A percentile compares a stretch with the other conserved stretches of the same genome.
These are phyloP conservation scores for Pristionchus entomophagus DNA, from an alignment of 2,888 invertebrate species.

Conservation along the genomic window DNA sequence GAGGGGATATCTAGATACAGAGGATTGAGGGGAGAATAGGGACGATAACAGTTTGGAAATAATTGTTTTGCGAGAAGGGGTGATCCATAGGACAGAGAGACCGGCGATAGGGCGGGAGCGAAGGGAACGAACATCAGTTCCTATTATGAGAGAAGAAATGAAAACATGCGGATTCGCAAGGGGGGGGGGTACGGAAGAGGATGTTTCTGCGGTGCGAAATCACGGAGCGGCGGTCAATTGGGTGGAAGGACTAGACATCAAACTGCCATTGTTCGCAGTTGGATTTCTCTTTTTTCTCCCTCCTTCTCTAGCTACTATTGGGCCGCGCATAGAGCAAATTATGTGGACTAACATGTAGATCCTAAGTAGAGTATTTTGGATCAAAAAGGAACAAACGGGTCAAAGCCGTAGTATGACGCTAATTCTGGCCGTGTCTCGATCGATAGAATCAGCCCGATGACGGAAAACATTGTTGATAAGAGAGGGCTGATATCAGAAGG, in stretches of 20 bases:
- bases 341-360: background rate
- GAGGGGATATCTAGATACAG: background rate
- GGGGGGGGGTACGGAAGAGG: no score
- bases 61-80: background rate
- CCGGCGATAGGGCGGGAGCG: background rate
- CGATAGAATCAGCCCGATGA: background rate
- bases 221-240: background rate
- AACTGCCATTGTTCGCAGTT: constrained; percentile 6
- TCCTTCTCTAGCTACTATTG: background rate
- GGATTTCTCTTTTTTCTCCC: background rate
- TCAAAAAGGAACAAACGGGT: background rate
- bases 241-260: constrained; percentile 28
- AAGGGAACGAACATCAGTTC: constrained; percentile 1
- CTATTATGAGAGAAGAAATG: background rate
- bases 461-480: constrained; percentile 11
- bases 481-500: background rate
- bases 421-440: background rate
- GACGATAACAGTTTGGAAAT: constrained; percentile 22
- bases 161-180: background rate
- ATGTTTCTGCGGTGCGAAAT: background rate
- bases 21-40: background rate
- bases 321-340: background rate
- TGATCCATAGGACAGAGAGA: constrained; percentile 4
- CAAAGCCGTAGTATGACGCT: background rate
- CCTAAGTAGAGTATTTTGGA: background rate